Percentiles rank a stretch among this genome's conserved stretches.
Evolutionary conservation across 2,888 invertebrate genomes (phyloP).

Genomic region (Aelia acuminata): DNA sequence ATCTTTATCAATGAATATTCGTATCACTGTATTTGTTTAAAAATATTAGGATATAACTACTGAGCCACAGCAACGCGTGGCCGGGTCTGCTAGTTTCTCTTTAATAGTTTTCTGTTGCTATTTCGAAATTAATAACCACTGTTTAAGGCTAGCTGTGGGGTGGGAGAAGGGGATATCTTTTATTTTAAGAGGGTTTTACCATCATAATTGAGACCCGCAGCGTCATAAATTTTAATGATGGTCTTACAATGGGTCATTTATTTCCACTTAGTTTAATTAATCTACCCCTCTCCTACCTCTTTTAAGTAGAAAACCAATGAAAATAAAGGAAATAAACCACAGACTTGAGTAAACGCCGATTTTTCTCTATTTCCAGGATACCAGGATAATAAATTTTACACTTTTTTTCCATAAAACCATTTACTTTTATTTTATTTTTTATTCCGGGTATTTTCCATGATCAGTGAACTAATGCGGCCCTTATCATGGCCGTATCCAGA

Average conservation of each 20-base stretch:
- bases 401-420: too few relatives aligned
- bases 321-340: not conserved
- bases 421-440: too few relatives aligned
- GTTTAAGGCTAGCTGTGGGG: too few relatives aligned
- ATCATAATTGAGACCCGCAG: slow-evolving; percentile 43
- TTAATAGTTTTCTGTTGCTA: not conserved
- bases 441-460: too few relatives aligned
- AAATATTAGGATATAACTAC: too few relatives aligned
- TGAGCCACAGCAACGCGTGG: too few relatives aligned
- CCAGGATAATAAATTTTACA: too few relatives aligned
- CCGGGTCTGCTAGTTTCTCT: too few relatives aligned
- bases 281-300: not conserved
- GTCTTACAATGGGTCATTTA: slow-evolving; percentile 39
- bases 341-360: not conserved
- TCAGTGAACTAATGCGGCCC: too few relatives aligned
- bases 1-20: too few relatives aligned
- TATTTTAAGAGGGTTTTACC: slow-evolving; percentile 46
- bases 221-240: slow-evolving; percentile 43
- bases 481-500: too few relatives aligned
- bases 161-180: not conserved
- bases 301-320: not conserved
- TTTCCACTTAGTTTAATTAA: slow-evolving; percentile 44
- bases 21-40: too few relatives aligned
- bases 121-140: not conserved
- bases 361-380: not conserved